Base-by-base conservation (phyloP, 1,140 invertebrate genomes). In the Acromyrmex echinatior region DNA sequence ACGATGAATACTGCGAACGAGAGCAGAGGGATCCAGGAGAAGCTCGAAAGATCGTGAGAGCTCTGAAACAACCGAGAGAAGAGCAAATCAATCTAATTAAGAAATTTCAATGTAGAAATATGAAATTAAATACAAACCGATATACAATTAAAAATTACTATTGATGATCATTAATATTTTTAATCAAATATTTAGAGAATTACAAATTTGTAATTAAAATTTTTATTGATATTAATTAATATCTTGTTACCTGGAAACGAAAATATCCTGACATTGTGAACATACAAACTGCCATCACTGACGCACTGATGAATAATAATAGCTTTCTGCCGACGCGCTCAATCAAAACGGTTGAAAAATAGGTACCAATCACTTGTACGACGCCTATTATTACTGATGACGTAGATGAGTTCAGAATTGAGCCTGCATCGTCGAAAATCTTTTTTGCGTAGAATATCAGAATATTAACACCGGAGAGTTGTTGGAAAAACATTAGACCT, bases 401-500 rank as follows among this genome's bases (percentile, higher is more conserved):
- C 9, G 70, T 53, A 9, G 63, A 87, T 14, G 87, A 86, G 53
- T 93, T 91, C 0, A 96, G 70, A 35, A 85, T 87, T 7, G 68
- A 82, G 4, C 95, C 95, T 71, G 96, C 94, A 6, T 65, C 87
- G 10, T 90, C 63, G 80, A 96, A 96, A 90, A 96, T 96, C 0
- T 90, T 91, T 4, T 95, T 94, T 0, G 96, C 95, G 87, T 97
- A 97, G 91, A 97, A 97, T 90, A 97, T 96, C n/a, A 97, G 95
- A 18, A 96, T 96, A 92, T 97, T 96, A 49, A 96, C 94, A 6
- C 96, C 96, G 60, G 96, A 96, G 18, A 97, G 93, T 91, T 97
- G 97, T 92, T 97, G 97, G 95, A 97, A 96, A 88, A 97, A 96
- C 97, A 97, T 97, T 51, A 97, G 94, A 3, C 96, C 96, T 66